A percentile compares a stretch with the other conserved stretches of the same genome.
Evolutionary conservation across 2,797 vertebrate genomes (phyloP).

Genomic region (Neoniphon sammara): DNA sequence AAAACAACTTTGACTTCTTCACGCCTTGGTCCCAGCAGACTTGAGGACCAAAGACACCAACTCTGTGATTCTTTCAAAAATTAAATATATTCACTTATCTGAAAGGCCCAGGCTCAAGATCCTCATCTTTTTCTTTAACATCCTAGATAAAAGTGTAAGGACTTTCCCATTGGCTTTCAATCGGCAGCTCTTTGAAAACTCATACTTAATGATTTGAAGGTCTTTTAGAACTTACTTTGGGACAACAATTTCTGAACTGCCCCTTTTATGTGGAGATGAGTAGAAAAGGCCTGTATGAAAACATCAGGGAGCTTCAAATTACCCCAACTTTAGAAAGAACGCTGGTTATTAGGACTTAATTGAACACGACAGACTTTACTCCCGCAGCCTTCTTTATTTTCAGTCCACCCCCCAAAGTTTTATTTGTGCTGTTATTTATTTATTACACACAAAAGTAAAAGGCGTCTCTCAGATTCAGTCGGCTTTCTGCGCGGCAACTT

Average conservation of each 20-base stretch:
- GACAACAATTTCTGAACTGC: conserved; percentile 86
- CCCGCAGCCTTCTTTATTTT: conserved; percentile 68
- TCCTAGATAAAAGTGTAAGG: conserved; percentile 83
- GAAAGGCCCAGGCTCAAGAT: conserved; percentile 83
- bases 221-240: conserved; percentile 87
- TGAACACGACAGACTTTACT: conserved; percentile 79
- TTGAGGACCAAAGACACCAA: conserved; percentile 84
- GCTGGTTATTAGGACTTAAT: conserved; percentile 81
- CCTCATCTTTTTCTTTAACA: conserved; percentile 84
- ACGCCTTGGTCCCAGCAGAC: conserved; percentile 81
- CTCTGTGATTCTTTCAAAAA: conserved; percentile 87
- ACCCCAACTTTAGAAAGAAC: conserved; percentile 78
- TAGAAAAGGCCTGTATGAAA: conserved; percentile 80
- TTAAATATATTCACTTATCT: conserved; percentile 88
- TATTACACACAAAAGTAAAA: conserved; percentile 75
- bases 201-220: conserved; percentile 85
- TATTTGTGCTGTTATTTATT: conserved; percentile 82
- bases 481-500: conserved; percentile 64
- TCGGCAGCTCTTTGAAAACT: conserved; percentile 84
- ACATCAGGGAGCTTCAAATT: conserved; percentile 84
- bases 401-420: conserved; percentile 76
- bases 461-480: conserved; percentile 46
- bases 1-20: conserved; percentile 78
- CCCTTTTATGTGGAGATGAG: conserved; percentile 85
- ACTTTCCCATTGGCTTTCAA: conserved; percentile 87